Base-by-base conservation (phyloP, 1,140 invertebrate species). In the Scaptodrosophila lebanonensis region DNA sequence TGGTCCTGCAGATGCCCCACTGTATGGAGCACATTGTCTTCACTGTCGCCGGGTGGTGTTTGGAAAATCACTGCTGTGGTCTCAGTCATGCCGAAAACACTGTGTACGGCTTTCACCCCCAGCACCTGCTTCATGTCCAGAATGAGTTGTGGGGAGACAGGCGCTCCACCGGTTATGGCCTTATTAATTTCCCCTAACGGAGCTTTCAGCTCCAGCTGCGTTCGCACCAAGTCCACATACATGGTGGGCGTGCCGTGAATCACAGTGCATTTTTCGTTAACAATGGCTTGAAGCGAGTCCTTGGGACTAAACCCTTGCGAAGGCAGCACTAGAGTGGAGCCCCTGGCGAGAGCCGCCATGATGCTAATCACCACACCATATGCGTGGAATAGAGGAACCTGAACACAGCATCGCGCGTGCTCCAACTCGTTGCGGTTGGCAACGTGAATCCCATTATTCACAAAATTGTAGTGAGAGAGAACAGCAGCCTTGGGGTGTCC, bases 171-270 rank as follows among this genome's bases (percentile, higher is more conserved):
- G 0, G 91, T 91, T 0, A 95, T 65, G 7, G 92, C 94, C 35
- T 91, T 88, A 44, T 90, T 85, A 2, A 92, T 66, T 0, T 70
- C 86, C 1, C 86, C 85, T 0, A 90, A 84, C 1, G 89, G 85
- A 3, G 89, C 75, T 1, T 90, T 87, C 2, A 88, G 61, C 36
- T 88, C 86, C 44, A 89, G 88, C 29, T 90, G 87, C 36, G 89
- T 86, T 0, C 88, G 87, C 3, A 96, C 69, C 47, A 96, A 89
- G 85, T 98, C 96, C 45, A 98, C 93, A 85, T 94, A 97, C 97
- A 99, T 99, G 0, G 97, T 99, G 2, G 98, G 98, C 0, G 97
- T 98, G 8, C 97, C 97, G 70, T 94, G 95, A 9, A 95, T 86
- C 3, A 94, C 84, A 1, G 92, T 92, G 71, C 95, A 94, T 90